Conservation (phyloP, 2,797 vertebrate genomes). For the Hippoglossus hippoglossus region DNA sequence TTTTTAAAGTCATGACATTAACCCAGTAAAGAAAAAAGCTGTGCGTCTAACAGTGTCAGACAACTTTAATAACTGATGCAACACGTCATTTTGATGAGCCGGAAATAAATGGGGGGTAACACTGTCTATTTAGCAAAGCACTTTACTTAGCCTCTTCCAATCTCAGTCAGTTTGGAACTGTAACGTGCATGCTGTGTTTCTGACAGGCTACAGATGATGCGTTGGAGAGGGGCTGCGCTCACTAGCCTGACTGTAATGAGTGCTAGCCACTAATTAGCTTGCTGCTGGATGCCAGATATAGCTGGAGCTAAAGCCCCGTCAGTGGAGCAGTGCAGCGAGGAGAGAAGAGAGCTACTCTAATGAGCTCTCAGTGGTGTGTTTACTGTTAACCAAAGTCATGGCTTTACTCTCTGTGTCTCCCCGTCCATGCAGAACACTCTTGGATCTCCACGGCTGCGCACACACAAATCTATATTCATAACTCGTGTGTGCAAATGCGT, state of each 20-base stretch:
- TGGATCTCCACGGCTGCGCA: constrained; percentile 33
- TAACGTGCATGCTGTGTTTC: constrained; percentile 63
- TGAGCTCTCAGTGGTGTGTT: constrained; percentile 83
- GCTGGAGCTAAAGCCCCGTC: constrained; percentile 69
- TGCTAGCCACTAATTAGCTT: constrained; percentile 80
- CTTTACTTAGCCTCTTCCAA: constrained; percentile 56
- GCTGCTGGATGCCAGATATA: constrained; percentile 73
- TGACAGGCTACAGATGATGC: constrained; percentile 76
- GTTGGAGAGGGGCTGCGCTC: constrained; percentile 58
- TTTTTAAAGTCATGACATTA: constrained; percentile 9
- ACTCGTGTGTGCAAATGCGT: constrained; percentile 25
- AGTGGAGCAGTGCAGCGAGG: constrained; percentile 67
- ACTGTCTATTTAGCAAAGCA: constrained; percentile 57
- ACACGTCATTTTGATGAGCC: constrained; percentile 52
- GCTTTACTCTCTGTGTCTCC: constrained; percentile 60
- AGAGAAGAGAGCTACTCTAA: constrained; percentile 74
- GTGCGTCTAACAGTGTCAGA: constrained; percentile 23
- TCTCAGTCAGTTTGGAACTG: constrained; percentile 55
- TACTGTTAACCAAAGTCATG: constrained; percentile 80
- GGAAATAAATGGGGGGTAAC: constrained; percentile 50
- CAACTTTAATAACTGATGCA: constrained; percentile 37
- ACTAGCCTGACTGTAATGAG: constrained; percentile 76
- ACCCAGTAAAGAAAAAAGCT: constrained; percentile 3
- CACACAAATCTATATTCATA: constrained; percentile 58
- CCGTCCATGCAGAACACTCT: constrained; percentile 20